Conservation (phyloP, 2,888 invertebrate species). For the Cybosia mesomella region DNA sequence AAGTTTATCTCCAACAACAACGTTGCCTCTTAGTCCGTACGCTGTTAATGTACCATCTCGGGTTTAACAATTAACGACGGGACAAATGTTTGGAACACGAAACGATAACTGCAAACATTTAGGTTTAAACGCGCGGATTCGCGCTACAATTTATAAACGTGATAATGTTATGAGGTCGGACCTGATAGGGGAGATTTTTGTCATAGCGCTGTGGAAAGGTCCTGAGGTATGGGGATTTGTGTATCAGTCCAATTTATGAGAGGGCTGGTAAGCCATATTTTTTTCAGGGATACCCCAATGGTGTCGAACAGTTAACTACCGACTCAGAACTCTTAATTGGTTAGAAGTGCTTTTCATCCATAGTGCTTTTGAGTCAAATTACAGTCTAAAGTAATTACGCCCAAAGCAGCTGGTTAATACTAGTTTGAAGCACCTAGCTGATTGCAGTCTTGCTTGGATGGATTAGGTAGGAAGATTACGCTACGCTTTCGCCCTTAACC, state of each 20-base stretch:
- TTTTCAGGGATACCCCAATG: background rate
- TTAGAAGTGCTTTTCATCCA: too few relatives aligned
- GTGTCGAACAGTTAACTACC: background rate
- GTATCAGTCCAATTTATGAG: constrained; percentile 11
- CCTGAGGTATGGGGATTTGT: background rate
- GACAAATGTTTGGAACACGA: constrained; percentile 42
- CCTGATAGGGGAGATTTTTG: constrained; percentile 38
- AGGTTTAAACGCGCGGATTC: constrained; percentile 34
- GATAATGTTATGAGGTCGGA: constrained; percentile 43
- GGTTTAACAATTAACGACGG: constrained; percentile 50
- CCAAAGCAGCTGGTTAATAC: too few relatives aligned
- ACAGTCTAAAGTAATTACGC: too few relatives aligned
- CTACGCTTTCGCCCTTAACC: too few relatives aligned
- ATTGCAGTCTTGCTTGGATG: too few relatives aligned
- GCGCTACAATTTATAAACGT: constrained; percentile 42
- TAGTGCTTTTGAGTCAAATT: too few relatives aligned
- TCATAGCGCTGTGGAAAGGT: constrained; percentile 32
- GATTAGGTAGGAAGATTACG: too few relatives aligned
- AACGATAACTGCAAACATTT: constrained; percentile 50
- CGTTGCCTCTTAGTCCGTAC: constrained; percentile 41
- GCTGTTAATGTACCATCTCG: constrained; percentile 42
- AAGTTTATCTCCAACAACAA: constrained; percentile 70
- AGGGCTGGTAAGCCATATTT: constrained; percentile 9
- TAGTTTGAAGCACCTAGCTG: too few relatives aligned
- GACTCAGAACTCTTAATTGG: too few relatives aligned